phyloP scores from a whole-genome alignment of 2,797 vertebrate species.

The Sebastiscus albofasciatus region DNA sequence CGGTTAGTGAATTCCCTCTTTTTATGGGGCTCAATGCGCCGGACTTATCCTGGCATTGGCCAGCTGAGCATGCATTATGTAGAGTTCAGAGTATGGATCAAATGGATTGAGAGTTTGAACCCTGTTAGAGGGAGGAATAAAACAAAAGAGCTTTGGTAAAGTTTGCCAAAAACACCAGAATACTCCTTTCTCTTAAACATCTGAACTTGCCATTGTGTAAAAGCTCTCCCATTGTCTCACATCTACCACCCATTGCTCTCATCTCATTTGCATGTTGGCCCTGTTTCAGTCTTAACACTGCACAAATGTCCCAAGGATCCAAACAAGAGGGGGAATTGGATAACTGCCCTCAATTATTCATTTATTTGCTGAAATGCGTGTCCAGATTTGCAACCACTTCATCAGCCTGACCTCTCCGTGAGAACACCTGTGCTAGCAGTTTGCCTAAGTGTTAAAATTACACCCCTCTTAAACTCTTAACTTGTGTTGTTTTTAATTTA shows the following conservation, averaged over 20 bases:
- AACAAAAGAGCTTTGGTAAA: background rate
- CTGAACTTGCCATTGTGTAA: conserved; percentile 1
- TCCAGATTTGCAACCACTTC: conserved; percentile 60
- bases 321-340: conserved; percentile 44
- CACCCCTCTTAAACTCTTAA: conserved; percentile 9
- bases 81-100: background rate
- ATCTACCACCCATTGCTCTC: background rate
- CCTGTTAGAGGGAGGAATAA: background rate
- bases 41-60: background rate
- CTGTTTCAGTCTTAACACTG: conserved; percentile 37
- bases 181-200: conserved; percentile 3
- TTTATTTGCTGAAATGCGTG: conserved; percentile 61
- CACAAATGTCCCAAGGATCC: conserved; percentile 37
- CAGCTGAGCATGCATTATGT: background rate
- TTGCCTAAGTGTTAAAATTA: conserved; percentile 32
- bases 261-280: conserved; percentile 56
- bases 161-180: background rate
- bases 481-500: conserved; percentile 49
- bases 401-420: conserved; percentile 46
- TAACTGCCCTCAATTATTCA: conserved; percentile 65
- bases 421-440: conserved; percentile 47
- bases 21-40: background rate
- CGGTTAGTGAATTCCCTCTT: background rate
- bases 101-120: background rate
- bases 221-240: background rate